These are phyloP conservation scores for Chymomyza fuscimana DNA, from an alignment of 2,888 invertebrate genomes.

Conservation along the genomic window DNA sequence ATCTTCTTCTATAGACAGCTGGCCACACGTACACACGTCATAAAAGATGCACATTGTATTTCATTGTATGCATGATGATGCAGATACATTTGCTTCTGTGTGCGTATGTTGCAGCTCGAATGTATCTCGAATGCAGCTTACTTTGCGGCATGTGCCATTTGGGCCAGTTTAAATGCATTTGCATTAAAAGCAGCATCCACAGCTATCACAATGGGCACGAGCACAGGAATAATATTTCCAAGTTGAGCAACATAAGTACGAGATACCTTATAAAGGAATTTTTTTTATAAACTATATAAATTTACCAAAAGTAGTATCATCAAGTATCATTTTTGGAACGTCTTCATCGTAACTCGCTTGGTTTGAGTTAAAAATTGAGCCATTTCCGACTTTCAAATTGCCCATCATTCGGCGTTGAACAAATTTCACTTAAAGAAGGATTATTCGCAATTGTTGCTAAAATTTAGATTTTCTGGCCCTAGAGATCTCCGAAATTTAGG, in stretches of 20 bases:
- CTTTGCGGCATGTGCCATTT: slow-evolving; percentile 54
- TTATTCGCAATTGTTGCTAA: too few species aligned
- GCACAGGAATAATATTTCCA: not conserved
- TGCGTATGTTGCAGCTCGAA: not conserved
- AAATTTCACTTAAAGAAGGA: too few species aligned
- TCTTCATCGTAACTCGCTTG: too few species aligned
- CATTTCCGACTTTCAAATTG: too few species aligned
- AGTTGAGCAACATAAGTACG: not conserved
- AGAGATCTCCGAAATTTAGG: too few species aligned
- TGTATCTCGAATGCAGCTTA: slow-evolving; percentile 43
- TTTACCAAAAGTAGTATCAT: too few species aligned
- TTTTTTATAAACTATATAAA: too few species aligned
- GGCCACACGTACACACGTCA: slow-evolving; percentile 38
- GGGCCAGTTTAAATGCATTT: slow-evolving; percentile 67
- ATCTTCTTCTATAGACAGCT: not conserved
- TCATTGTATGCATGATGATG: slow-evolving; percentile 38
- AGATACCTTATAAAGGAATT: not conserved
- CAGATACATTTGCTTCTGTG: not conserved
- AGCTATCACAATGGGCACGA: slow-evolving; percentile 13
- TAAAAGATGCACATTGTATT: slow-evolving; percentile 68
- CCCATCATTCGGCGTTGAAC: too few species aligned
- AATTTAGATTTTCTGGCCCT: too few species aligned
- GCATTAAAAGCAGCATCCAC: slow-evolving; percentile 62
- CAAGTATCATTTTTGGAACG: too few species aligned
- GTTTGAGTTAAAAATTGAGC: too few species aligned